Evolutionary conservation across 2,888 invertebrate species (phyloP).

Genomic region (Ischnus inquisitorius): DNA sequence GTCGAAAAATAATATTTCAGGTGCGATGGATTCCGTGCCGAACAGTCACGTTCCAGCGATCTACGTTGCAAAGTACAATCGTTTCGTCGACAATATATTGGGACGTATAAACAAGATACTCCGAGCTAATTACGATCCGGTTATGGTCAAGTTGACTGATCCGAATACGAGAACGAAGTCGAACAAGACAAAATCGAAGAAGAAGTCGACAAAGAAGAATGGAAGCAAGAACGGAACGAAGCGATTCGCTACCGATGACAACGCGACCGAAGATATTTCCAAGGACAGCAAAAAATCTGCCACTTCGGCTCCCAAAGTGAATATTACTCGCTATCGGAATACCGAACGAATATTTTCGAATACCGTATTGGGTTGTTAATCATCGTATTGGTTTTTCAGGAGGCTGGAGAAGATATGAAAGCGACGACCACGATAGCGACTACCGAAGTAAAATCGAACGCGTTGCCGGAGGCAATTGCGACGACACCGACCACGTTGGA

Average conservation of each 20-base stretch:
- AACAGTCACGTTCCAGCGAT: slow-evolving; percentile 88
- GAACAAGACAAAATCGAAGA: slow-evolving; percentile 82
- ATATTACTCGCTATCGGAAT: slow-evolving; percentile 14
- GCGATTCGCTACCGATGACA: slow-evolving; percentile 63
- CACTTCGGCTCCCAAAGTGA: slow-evolving; percentile 43
- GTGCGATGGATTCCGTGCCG: slow-evolving; percentile 84
- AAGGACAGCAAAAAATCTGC: slow-evolving; percentile 26
- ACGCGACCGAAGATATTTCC: slow-evolving; percentile 14
- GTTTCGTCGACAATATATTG: slow-evolving; percentile 94
- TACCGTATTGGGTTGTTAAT: slow-evolving; percentile 1
- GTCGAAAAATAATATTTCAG: slow-evolving; percentile 80
- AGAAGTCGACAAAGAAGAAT: slow-evolving; percentile 74
- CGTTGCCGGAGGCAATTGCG: slow-evolving; percentile 51
- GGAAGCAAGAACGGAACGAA: slow-evolving; percentile 80
- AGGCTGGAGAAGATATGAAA: slow-evolving; percentile 21
- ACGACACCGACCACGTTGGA: slow-evolving; percentile 51
- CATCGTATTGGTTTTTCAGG: slow-evolving; percentile 32
- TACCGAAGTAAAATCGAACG: slow-evolving; percentile 42
- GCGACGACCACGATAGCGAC: slow-evolving; percentile 54
- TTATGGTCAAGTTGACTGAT: slow-evolving; percentile 90
- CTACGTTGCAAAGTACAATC: slow-evolving; percentile 93
- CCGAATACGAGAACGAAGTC: slow-evolving; percentile 87
- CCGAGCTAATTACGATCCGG: slow-evolving; percentile 93
- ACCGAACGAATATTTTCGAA: not conserved
- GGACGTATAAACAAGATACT: slow-evolving; percentile 93